Base-by-base conservation (phyloP, 2,113 vertebrate genomes). In the Saccopteryx leptura region DNA sequence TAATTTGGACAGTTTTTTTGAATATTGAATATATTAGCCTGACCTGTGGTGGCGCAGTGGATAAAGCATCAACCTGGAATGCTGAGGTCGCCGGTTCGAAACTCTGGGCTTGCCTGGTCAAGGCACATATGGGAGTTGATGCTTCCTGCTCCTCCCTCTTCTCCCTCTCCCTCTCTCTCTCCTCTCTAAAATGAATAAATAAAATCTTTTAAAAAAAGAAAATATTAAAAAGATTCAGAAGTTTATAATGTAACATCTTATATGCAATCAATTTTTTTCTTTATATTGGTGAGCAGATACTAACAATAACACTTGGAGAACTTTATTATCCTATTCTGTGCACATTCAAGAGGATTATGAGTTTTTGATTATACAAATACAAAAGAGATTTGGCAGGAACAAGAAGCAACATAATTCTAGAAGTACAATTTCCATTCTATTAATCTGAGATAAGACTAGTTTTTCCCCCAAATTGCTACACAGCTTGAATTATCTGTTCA, bases 311-410 rank as follows among this genome's bases (percentile, higher is more conserved):
- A 97, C 96, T 97, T 68, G 84, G 89, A 96, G 90, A 96, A 97
- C 86, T 97, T 98, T 97, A 97, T 97, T 98, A 98, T 97, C 97
- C 87, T 97, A 97, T 97, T 97, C 97, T 96, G 96, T 97, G 91
- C 96, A 95, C 96, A 97, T 92, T 97, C 94, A 97, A 96, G 95
- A 95, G 96, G 96, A 96, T 97, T 98, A 97, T 96, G 97, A 94
- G 95, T 76, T 97, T 97, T 97, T 97, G 96, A 97, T 98, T 96
- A 97, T 96, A 97, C 96, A 97, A 97, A 97, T 97, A 96, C 96
- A 97, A 97, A 97, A 96, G 96, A 95, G 93, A 96, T 97, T 97
- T 97, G 96, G 97, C 97, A 97, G 80, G 94, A 96, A 97, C 75
- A 96, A 92, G 87, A 97, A 97, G 91, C 87, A 94, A 90, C 96